Conservation (phyloP, 2,888 invertebrate species). For the Magallana nippona region DNA sequence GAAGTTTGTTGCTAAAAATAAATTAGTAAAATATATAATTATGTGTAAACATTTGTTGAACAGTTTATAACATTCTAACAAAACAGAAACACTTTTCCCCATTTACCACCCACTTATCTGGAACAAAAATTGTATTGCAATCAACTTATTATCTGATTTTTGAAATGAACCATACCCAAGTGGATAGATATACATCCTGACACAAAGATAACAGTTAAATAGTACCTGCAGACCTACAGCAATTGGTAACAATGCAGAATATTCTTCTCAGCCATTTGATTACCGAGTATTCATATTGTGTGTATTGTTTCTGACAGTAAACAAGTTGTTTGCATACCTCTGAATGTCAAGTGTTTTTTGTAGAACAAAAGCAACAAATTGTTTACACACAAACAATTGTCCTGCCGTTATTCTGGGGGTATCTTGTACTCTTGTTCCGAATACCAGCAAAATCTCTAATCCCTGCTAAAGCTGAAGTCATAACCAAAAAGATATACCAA, state of each 20-base stretch:
- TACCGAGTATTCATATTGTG: neutral
- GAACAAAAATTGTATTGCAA: constrained; percentile 3
- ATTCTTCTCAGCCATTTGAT: too few relatives aligned
- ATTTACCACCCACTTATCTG: neutral
- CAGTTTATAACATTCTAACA: too few relatives aligned
- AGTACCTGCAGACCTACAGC: neutral
- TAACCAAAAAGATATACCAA: too few relatives aligned
- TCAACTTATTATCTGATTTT: neutral
- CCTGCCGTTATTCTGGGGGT: too few relatives aligned
- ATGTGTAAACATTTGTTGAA: too few relatives aligned
- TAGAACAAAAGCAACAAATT: neutral
- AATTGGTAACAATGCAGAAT: neutral
- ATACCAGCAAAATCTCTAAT: too few relatives aligned
- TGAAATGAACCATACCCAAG: neutral
- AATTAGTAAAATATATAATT: too few relatives aligned
- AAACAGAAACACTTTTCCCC: too few relatives aligned
- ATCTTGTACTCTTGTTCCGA: too few relatives aligned
- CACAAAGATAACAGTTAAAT: neutral
- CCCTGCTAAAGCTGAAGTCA: too few relatives aligned
- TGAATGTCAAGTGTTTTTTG: neutral
- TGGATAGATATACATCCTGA: neutral
- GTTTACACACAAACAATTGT: neutral
- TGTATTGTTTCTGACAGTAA: neutral
- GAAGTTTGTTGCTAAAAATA: too few relatives aligned
- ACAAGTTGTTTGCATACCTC: neutral